phyloP scores from a whole-genome alignment of 30 jellyfish, hydroid and myxozoan genomes.

The Pseudorhiza aurosa region DNA sequence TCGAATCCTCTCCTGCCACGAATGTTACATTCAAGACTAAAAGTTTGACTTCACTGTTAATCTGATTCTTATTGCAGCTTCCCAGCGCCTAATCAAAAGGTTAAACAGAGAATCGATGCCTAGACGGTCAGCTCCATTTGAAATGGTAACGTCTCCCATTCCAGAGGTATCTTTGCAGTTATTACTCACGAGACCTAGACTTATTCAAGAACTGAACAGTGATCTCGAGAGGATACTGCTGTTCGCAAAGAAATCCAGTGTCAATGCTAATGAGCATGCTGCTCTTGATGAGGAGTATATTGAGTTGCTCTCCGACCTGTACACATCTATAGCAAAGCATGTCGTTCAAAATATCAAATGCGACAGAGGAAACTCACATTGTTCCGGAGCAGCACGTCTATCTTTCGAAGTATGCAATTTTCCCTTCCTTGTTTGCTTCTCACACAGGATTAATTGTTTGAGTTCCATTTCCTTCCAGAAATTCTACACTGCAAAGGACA shows the following conservation, averaged over 20 bases:
- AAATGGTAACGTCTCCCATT: conserved; percentile 59
- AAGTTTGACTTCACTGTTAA: neutral
- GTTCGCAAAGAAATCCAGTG: conserved; percentile 65
- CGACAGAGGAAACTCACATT: conserved; percentile 55
- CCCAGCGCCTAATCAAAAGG: conserved; percentile 64
- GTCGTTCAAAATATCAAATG: conserved; percentile 61
- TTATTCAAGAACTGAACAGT: conserved; percentile 67
- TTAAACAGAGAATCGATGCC: conserved; percentile 64
- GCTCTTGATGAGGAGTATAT: conserved; percentile 78
- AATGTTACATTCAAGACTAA: neutral
- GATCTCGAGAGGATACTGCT: conserved; percentile 69
- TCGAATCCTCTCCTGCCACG: neutral
- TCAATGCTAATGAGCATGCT: conserved; percentile 58
- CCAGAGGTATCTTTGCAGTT: conserved; percentile 69
- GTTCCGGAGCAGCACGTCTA: conserved; percentile 80
- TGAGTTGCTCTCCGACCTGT: conserved; percentile 72
- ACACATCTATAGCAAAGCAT: conserved; percentile 35
- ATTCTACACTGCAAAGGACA: too few relatives aligned
- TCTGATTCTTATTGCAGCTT: conserved; percentile 28
- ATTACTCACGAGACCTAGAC: conserved; percentile 73
- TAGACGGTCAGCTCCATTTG: conserved; percentile 37
- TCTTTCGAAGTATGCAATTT: conserved; percentile 43
- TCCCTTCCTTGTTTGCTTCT: neutral
- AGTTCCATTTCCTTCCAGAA: neutral
- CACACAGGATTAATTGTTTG: neutral